Base-by-base conservation (phyloP, 2,888 invertebrate species). In the Onchidella celtica region DNA sequence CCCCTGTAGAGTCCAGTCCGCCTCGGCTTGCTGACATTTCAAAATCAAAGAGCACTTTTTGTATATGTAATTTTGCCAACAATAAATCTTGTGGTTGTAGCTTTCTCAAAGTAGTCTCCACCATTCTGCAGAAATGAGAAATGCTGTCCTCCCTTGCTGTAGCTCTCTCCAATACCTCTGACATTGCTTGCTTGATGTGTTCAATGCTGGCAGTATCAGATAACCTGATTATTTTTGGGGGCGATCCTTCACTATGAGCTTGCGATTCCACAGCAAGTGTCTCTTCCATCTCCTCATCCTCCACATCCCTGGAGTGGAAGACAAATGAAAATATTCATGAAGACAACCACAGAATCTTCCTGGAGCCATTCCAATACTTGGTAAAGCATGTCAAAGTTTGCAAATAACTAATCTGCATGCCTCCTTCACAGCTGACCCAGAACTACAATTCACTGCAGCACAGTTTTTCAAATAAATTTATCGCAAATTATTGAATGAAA, bases 71-170 rank as follows among this genome's bases (percentile, higher is more conserved):
- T 24, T 76, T 76, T 38, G 75, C 75, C 47, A 76, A 47, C 17
- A 65, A 29, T 32, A 76, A 76, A 29, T 65, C 38, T 27, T 47
- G 75, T 21, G 65, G 65, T 0, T 27, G 59, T 27, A 76, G 27
- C 32, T 65, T 76, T 65, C 75, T 65, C 29, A 76, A 63, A 32
- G 75, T 65, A n/a, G 65, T 65, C 27, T 76, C 75, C 63, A 76
- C 21, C 75, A 76, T 76, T 47, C 40, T 76, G 32, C 65, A 76
- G 47, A 76, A 76, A 40, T 65, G 75, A 65, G 40, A 24, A 40
- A 76, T 32, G 34, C 65, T 47, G 32, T 76, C 75, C 14, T 38
- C 29, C 1, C 9, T 34, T 1, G 2, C 65, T 47, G 27, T 29
- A 29, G 29, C 32, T 29, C 21, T 65, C 32, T 76, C 40, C 29